These are phyloP conservation scores for Hirundo rustica DNA, from an alignment of 2,797 vertebrate genomes.

Conservation along the genomic window DNA sequence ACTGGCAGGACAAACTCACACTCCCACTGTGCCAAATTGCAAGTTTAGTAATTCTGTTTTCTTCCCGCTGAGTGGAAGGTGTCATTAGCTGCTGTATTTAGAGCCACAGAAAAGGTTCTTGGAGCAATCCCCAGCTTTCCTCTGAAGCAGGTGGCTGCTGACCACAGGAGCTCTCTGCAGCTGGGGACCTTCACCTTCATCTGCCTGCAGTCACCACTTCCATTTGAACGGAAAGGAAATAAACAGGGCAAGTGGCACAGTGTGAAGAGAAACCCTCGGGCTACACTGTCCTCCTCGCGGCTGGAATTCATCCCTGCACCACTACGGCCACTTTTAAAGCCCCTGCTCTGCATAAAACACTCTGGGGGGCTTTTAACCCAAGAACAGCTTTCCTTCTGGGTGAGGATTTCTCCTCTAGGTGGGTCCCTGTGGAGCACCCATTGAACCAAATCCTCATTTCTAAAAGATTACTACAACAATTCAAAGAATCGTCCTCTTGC, in stretches of 20 bases:
- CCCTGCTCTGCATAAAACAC: not conserved
- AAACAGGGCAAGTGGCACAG: not conserved
- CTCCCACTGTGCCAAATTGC: constrained; percentile 65
- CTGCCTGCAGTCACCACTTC: not conserved
- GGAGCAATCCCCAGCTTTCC: constrained; percentile 51
- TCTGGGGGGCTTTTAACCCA: not conserved
- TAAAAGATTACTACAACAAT: not conserved
- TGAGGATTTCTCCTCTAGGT: constrained; percentile 23
- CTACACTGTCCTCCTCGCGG: accelerated
- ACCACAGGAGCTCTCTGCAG: constrained; percentile 39
- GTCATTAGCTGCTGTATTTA: constrained; percentile 67
- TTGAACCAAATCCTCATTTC: constrained; percentile 41
- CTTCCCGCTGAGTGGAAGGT: constrained; percentile 51
- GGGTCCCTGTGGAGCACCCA: not conserved
- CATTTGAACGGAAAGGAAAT: not conserved
- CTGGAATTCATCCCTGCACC: not conserved
- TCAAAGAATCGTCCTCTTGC: not conserved
- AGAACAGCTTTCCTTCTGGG: not conserved
- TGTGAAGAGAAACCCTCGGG: not conserved
- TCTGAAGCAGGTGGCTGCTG: constrained; percentile 41
- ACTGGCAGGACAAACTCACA: constrained; percentile 62
- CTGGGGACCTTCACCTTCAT: constrained; percentile 58
- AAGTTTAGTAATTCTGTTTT: constrained; percentile 70
- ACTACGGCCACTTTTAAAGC: not conserved
- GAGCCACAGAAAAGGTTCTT: constrained; percentile 61